These are phyloP conservation scores for Crypturellus tataupa DNA, from an alignment of 2,797 vertebrate species.

Conservation along the genomic window DNA sequence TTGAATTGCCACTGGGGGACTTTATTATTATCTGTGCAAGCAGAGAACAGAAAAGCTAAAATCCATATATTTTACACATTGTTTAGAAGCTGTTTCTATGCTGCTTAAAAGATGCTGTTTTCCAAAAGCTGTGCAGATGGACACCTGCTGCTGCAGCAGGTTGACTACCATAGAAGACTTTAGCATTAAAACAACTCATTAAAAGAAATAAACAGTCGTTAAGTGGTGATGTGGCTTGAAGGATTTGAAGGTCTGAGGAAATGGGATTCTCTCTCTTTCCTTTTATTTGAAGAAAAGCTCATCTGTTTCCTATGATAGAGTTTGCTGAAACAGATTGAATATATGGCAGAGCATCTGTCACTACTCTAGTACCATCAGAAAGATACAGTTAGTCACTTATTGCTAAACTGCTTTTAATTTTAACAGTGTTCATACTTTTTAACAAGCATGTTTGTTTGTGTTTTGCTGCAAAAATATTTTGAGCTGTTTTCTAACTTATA, in stretches of 20 bases:
- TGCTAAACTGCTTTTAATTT: conserved; percentile 28
- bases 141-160: not conserved
- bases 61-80: not conserved
- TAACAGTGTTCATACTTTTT: not conserved
- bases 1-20: not conserved
- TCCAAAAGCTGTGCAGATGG: not conserved
- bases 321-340: conserved; percentile 52
- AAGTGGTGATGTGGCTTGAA: not conserved
- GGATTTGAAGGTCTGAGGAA: not conserved
- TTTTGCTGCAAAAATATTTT: conserved; percentile 36
- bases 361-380: not conserved
- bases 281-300: not conserved
- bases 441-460: not conserved
- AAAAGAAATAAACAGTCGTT: not conserved
- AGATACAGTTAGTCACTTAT: conserved; percentile 15
- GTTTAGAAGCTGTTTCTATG: not conserved
- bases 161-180: not conserved
- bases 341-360: conserved; percentile 37
- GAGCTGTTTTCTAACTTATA: not conserved
- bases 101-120: not conserved
- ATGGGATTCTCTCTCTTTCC: not conserved
- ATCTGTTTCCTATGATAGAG: not conserved
- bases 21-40: not conserved
- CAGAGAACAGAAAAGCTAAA: not conserved
- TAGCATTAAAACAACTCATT: not conserved